Evolutionary conservation across 2,113 vertebrate genomes (phyloP).

Genomic region (Excalfactoria chinensis): DNA sequence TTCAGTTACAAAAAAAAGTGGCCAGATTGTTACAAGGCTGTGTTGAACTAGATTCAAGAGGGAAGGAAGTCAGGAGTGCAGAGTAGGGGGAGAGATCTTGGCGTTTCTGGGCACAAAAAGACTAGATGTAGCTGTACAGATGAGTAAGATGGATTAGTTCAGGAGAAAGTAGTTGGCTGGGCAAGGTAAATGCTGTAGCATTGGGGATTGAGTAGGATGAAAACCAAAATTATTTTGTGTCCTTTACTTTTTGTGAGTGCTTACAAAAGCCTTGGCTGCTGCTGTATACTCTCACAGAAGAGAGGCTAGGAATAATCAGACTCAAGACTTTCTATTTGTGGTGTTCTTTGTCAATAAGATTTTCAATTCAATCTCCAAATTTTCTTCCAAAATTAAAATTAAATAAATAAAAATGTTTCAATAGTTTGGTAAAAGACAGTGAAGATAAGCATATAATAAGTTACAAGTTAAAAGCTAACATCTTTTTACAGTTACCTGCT

Average conservation of each 20-base stretch:
- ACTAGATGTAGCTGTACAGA: background rate
- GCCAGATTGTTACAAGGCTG: background rate
- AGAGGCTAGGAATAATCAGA: background rate
- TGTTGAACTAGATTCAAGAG: background rate
- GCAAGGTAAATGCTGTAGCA: background rate
- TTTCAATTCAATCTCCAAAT: background rate
- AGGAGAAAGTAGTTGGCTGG: background rate
- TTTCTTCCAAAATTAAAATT: background rate
- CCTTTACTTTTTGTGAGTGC: background rate
- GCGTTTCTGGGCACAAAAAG: background rate
- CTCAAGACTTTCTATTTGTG: background rate
- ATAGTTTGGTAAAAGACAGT: background rate
- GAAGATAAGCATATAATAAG: background rate
- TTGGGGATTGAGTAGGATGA: background rate
- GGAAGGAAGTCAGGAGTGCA: background rate
- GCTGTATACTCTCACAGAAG: background rate
- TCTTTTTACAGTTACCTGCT: background rate
- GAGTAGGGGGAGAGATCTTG: background rate
- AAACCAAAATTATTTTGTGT: background rate
- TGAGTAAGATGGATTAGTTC: background rate
- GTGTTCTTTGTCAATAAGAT: background rate
- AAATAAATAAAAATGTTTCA: too few species aligned
- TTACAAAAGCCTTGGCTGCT: background rate
- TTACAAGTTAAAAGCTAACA: background rate
- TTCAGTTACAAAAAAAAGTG: background rate